phyloP scores from a whole-genome alignment of 2,113 vertebrate genomes.

The Seriola dumerili region DNA sequence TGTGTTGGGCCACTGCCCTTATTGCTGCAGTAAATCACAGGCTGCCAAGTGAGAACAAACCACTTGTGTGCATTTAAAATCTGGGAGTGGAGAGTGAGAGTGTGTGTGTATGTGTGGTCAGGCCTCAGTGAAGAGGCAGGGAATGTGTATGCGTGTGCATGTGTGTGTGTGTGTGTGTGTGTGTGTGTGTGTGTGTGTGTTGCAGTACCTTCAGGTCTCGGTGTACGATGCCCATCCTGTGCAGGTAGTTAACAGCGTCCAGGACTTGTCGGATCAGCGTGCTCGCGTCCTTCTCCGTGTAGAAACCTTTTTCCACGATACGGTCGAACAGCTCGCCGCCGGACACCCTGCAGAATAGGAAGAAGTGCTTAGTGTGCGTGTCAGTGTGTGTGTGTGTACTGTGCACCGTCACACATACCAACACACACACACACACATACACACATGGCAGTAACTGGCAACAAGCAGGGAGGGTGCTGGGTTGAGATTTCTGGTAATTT shows the following conservation, averaged over 20 bases:
- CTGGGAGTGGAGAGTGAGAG: not conserved
- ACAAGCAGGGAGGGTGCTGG: slow-evolving; percentile 1
- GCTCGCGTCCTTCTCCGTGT: slow-evolving; percentile 79
- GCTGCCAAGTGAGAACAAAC: slow-evolving; percentile 32
- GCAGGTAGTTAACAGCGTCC: slow-evolving; percentile 78
- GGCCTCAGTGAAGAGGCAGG: not conserved
- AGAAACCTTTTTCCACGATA: slow-evolving; percentile 80
- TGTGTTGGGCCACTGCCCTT: slow-evolving; percentile 18
- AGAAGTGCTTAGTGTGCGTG: not conserved
- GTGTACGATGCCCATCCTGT: slow-evolving; percentile 78
- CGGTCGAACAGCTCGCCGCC: slow-evolving; percentile 77
- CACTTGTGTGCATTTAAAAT: not conserved
- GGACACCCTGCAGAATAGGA: slow-evolving; percentile 61
- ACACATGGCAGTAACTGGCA: slow-evolving; percentile 23
- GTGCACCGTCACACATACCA: not conserved
- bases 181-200: slow-evolving; percentile 7
- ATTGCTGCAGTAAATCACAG: slow-evolving; percentile 44
- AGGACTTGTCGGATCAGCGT: slow-evolving; percentile 76
- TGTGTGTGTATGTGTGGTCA: not conserved
- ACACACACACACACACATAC: not conserved
- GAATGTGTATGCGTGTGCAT: not conserved
- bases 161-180: not conserved
- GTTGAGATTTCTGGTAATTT: slow-evolving; percentile 53
- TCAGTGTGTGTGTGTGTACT: not conserved
- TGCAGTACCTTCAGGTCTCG: slow-evolving; percentile 74